Conservation (phyloP, 2,797 vertebrate species). For the Brachyalestes nurse region DNA sequence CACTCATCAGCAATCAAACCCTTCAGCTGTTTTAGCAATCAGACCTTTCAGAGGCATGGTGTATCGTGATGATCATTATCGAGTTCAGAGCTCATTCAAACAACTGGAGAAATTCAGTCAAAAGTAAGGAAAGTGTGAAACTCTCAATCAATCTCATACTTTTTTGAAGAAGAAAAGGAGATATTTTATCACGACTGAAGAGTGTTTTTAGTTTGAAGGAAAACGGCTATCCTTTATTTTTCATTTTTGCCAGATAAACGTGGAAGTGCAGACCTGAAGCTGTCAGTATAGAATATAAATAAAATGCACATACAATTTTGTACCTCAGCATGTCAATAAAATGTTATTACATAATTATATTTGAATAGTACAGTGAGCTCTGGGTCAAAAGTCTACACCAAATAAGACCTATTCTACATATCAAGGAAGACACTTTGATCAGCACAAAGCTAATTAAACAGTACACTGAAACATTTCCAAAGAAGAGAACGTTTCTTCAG, state of each 20-base stretch:
- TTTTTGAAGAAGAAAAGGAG: neutral
- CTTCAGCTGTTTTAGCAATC: neutral
- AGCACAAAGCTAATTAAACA: too few species aligned
- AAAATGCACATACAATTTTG: neutral
- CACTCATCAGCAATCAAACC: neutral
- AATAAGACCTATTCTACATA: neutral
- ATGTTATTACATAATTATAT: neutral
- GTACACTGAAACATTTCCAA: neutral
- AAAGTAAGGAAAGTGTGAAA: too few species aligned
- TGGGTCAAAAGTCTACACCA: neutral
- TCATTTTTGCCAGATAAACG: too few species aligned
- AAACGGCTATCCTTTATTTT: too few species aligned
- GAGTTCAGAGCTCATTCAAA: too few species aligned
- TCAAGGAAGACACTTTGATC: too few species aligned
- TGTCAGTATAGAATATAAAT: neutral
- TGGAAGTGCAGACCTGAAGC: neutral
- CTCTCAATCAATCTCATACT: neutral
- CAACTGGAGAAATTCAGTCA: too few species aligned
- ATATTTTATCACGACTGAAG: neutral
- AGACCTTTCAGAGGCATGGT: neutral
- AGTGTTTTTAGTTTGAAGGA: too few species aligned
- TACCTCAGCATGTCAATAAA: neutral
- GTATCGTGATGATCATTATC: too few species aligned
- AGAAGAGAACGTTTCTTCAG: neutral
- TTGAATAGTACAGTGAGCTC: too few species aligned